Percentiles rank a stretch among this genome's conserved stretches.
These are phyloP conservation scores for Drosophila mayaguana DNA, from an alignment of 2,888 invertebrate genomes.

Conservation along the genomic window DNA sequence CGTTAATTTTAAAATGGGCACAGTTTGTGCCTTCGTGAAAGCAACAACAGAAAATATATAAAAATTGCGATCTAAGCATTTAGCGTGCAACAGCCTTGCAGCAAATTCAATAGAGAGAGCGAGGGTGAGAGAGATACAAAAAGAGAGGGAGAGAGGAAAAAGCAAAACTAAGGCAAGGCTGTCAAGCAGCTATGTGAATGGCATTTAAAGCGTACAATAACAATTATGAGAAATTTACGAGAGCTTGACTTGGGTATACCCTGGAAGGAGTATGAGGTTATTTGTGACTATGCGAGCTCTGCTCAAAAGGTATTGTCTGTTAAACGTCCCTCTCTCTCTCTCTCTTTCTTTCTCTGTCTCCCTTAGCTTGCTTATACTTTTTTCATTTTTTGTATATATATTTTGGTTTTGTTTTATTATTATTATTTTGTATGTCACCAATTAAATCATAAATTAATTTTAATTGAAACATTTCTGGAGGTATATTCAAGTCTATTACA, in stretches of 20 bases:
- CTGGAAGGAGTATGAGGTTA: not conserved
- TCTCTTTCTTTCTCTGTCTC: too few species aligned
- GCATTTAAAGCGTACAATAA: slow-evolving; percentile 34
- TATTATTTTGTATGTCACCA: not conserved
- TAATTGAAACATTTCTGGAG: too few species aligned
- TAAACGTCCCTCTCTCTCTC: too few species aligned
- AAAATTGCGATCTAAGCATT: slow-evolving; percentile 40
- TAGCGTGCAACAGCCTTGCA: slow-evolving; percentile 39
- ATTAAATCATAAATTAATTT: too few species aligned
- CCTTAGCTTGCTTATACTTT: too few species aligned
- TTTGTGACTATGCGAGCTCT: not conserved
- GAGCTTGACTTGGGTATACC: slow-evolving; percentile 1
- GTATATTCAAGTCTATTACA: too few species aligned
- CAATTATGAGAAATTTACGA: not conserved
- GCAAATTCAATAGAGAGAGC: slow-evolving; percentile 43
- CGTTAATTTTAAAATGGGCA: slow-evolving; percentile 33
- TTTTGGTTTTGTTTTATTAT: not conserved
- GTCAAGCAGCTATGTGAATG: slow-evolving; percentile 42
- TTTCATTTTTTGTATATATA: too few species aligned
- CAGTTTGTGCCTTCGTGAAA: not conserved
- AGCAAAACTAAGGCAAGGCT: slow-evolving; percentile 25
- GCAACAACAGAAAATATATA: not conserved
- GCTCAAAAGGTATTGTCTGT: not conserved
- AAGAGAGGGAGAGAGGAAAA: too few species aligned
- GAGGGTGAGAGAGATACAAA: not conserved